Base-by-base conservation (phyloP, 2,888 invertebrate genomes). In the Netelia fuscicornis region DNA sequence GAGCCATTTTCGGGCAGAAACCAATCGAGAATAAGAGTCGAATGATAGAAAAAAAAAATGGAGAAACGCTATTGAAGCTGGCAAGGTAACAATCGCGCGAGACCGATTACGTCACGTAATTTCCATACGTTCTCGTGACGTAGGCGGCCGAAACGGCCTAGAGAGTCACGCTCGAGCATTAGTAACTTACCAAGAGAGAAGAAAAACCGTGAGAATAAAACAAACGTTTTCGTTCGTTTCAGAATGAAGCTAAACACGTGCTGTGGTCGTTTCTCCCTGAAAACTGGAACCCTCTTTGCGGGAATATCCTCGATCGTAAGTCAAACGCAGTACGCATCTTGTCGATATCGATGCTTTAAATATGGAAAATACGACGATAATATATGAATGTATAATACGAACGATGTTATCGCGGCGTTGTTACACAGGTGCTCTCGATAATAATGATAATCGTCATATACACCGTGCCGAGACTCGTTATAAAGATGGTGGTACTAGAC, bases 401-500 rank as follows among this genome's bases (percentile, higher is more conserved):
- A 37, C 5, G 52, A 23, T 13, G n/a, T 54, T 54, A 37, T 37
- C 37, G 37, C 37, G 37, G 8, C 58, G 48, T 79, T 75, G 84
- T 94, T 94, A 58, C 90, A 95, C 90, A 95, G 95, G 89, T 95
- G n/a, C 94, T 97, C 25, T 96, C 97, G 10, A 96, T 97, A 64
- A 91, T 95, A 56, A 96, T 97, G 56, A 96, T 98, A 87, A 94
- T 97, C 83, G 92, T 96, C 56, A 95, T 97, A 81, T 96, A 97
- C 94, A 95, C 94, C 65, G 95, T 95, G 71, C 95, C 95, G 81
- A 83, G 81, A 13, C 95, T 97, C 67, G 96, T 96, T 89, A 96
- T 97, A 94, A 96, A 96, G 91, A 97, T 97, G n/a, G 97, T 97
- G 91, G 95, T 97, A 58, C 95, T 97, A 87, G 97, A 97, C 91